Conservation (phyloP, 2,113 vertebrate genomes). For the Casuarius casuarius region DNA sequence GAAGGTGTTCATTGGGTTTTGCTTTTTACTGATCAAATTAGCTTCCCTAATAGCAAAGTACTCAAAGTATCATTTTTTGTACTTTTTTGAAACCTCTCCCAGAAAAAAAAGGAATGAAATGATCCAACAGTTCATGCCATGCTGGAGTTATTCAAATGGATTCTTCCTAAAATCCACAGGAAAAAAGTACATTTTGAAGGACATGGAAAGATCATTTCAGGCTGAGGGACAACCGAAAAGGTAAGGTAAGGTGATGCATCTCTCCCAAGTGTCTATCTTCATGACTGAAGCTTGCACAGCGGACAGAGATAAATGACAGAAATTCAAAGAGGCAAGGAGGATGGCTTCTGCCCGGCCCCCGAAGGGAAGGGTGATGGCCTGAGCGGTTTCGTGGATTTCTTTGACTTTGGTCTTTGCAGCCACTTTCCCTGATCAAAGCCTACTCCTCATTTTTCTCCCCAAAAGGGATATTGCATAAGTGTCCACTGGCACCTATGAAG, state of each 20-base stretch:
- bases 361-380: neutral
- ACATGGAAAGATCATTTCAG: neutral
- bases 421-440: neutral
- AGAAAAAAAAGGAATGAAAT: neutral
- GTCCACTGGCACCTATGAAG: neutral
- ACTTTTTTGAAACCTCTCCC: neutral
- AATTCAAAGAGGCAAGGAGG: neutral
- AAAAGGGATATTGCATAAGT: neutral
- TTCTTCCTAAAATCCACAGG: neutral
- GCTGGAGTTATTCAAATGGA: neutral
- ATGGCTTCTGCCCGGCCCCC: too few relatives aligned
- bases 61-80: neutral
- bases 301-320: neutral
- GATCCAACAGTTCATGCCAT: neutral
- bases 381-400: neutral
- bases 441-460: neutral
- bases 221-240: neutral
- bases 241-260: too few relatives aligned
- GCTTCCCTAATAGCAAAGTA: neutral
- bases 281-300: neutral
- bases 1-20: neutral
- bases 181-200: neutral
- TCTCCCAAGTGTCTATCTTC: too few relatives aligned
- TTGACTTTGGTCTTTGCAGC: neutral
- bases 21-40: neutral